phyloP scores from a whole-genome alignment of 1,140 invertebrate species.

The Neodiprion virginianus region DNA sequence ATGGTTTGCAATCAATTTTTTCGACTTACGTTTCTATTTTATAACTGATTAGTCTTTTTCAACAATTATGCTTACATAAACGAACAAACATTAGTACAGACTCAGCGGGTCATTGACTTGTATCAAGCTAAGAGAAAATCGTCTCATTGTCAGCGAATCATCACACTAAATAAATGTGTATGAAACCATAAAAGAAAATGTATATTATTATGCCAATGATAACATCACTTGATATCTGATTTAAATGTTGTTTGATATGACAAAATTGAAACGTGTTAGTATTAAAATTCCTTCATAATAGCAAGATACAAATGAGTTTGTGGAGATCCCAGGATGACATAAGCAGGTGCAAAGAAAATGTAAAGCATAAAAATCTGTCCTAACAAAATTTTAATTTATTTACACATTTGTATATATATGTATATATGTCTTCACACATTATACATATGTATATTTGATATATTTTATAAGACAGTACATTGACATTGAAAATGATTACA shows the following conservation, averaged over 20 bases:
- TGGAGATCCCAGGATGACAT: conserved; percentile 9
- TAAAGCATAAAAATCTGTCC: conserved; percentile 40
- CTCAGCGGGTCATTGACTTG: no score
- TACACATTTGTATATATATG: conserved; percentile 37
- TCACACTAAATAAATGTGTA: no score
- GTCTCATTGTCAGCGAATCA: no score
- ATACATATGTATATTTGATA: background rate
- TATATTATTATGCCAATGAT: background rate
- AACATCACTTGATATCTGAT: background rate
- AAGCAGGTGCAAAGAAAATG: conserved; percentile 42
- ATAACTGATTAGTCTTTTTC: no score
- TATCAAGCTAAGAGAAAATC: no score
- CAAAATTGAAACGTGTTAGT: background rate
- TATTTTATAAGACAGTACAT: background rate
- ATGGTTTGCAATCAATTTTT: no score
- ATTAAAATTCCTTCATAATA: background rate
- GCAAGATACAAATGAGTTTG: background rate
- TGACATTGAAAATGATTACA: background rate
- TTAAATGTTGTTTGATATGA: no score
- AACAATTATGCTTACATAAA: no score
- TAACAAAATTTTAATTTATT: conserved; percentile 52
- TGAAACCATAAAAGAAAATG: no score
- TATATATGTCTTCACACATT: background rate
- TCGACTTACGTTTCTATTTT: no score
- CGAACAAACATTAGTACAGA: no score